Evolutionary conservation across 2,113 vertebrate genomes (phyloP).

Genomic region (Penelope pileata): DNA sequence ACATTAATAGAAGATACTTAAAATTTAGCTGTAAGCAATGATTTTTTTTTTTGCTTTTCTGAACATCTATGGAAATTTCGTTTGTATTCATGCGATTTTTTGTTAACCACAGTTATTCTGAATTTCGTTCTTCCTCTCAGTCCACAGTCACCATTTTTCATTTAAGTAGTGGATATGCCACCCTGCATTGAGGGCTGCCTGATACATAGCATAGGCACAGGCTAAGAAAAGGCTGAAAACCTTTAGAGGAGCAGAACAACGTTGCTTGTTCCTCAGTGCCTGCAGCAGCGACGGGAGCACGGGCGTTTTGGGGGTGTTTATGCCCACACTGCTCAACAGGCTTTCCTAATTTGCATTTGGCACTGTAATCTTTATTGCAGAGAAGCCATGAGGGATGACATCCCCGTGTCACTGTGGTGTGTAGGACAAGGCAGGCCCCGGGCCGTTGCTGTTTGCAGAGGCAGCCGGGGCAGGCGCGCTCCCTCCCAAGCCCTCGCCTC

Average conservation of each 20-base stretch:
- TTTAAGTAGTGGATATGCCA: fast-evolving
- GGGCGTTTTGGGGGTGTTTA: fast-evolving
- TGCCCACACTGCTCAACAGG: background rate
- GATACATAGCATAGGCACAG: fast-evolving
- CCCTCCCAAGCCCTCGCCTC: background rate
- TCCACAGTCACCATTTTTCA: background rate
- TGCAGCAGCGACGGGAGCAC: background rate
- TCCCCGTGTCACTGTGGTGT: background rate
- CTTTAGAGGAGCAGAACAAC: background rate
- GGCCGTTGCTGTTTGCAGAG: background rate
- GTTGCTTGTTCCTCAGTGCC: fast-evolving
- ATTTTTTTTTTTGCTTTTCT: background rate
- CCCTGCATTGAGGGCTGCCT: background rate
- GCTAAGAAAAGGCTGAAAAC: background rate
- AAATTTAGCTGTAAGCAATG: background rate
- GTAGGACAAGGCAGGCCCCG: background rate
- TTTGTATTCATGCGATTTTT: background rate
- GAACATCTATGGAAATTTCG: background rate
- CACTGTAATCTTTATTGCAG: background rate
- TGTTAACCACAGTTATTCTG: background rate
- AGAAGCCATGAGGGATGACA: fast-evolving
- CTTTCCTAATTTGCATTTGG: background rate
- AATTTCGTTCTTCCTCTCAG: background rate
- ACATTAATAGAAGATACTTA: background rate
- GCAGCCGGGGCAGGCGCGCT: background rate